Percentiles rank a stretch among this genome's conserved stretches.
These are phyloP conservation scores for Lithodes maja DNA, from an alignment of 2,888 invertebrate genomes.

Conservation along the genomic window DNA sequence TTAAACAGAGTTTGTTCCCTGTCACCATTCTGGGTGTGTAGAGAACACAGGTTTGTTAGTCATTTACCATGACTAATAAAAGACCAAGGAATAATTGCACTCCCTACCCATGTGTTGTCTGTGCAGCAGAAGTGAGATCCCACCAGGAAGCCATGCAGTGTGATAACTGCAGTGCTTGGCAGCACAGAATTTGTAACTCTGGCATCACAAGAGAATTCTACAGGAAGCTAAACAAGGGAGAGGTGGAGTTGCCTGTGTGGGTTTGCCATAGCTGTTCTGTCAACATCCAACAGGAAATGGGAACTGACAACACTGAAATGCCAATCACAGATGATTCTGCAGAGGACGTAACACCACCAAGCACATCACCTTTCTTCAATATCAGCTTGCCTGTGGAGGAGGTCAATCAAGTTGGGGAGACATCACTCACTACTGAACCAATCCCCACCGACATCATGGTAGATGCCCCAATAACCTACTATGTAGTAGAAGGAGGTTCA, in stretches of 20 bases:
- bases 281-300: constrained; percentile 33
- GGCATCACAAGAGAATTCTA: constrained; percentile 32
- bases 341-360: constrained; percentile 30
- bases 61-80: too few species aligned
- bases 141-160: too few species aligned
- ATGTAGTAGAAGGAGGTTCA: constrained; percentile 32
- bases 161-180: too few species aligned
- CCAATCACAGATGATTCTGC: constrained; percentile 33
- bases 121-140: too few species aligned
- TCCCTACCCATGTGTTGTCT: too few species aligned
- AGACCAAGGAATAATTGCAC: too few species aligned
- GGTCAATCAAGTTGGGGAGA: constrained; percentile 18
- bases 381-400: constrained; percentile 29
- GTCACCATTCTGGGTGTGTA: too few species aligned
- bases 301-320: constrained; percentile 33
- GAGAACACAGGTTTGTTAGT: too few species aligned
- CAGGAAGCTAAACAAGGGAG: constrained; percentile 36
- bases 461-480: constrained; percentile 33
- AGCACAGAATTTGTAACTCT: too few species aligned
- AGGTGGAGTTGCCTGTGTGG: constrained; percentile 21
- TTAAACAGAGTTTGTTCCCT: too few species aligned
- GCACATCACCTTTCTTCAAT: constrained; percentile 27
- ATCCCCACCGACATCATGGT: constrained; percentile 38
- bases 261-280: constrained; percentile 28
- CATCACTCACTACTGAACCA: constrained; percentile 29